Evolutionary conservation across 2,888 invertebrate species (phyloP).

Genomic region (Pelosia muscerda): DNA sequence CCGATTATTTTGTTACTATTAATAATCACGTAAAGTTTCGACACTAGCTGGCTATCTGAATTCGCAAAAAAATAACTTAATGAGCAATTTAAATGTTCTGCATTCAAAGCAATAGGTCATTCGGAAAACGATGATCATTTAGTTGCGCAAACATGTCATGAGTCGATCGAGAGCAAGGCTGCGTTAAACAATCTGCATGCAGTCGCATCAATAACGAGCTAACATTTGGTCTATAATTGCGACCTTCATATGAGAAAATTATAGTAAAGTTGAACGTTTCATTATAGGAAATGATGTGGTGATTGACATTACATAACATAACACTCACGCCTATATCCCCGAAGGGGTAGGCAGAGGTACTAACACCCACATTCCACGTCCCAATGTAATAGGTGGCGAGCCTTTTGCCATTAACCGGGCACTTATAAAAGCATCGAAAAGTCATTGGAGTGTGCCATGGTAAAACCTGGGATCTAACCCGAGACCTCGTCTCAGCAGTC

Average conservation of each 20-base stretch:
- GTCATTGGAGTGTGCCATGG: too few species aligned
- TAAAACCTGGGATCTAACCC: too few species aligned
- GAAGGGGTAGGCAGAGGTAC: too few species aligned
- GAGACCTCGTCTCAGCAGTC: too few species aligned
- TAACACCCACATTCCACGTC: too few species aligned
- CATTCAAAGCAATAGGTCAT: constrained; percentile 37
- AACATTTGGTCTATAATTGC: constrained; percentile 37
- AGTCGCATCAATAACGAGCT: constrained; percentile 23
- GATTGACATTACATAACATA: constrained; percentile 30
- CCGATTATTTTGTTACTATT: too few species aligned
- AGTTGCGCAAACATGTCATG: constrained; percentile 70
- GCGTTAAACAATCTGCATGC: constrained; percentile 48
- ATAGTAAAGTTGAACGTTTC: constrained; percentile 45
- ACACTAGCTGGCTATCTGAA: not conserved
- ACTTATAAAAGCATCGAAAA: too few species aligned
- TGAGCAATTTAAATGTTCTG: constrained; percentile 11
- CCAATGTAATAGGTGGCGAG: too few species aligned
- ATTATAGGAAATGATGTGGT: constrained; percentile 30
- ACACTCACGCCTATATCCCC: too few species aligned
- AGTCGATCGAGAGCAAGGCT: constrained; percentile 80
- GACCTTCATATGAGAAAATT: constrained; percentile 56
- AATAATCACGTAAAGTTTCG: not conserved
- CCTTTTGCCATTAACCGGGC: too few species aligned
- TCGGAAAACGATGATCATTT: constrained; percentile 67
- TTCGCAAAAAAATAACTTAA: not conserved